Evolutionary conservation across 1,140 invertebrate genomes (phyloP), one percentile per base, ranked within the genome.

Genomic region (Elymnias hypermnestra): DNA sequence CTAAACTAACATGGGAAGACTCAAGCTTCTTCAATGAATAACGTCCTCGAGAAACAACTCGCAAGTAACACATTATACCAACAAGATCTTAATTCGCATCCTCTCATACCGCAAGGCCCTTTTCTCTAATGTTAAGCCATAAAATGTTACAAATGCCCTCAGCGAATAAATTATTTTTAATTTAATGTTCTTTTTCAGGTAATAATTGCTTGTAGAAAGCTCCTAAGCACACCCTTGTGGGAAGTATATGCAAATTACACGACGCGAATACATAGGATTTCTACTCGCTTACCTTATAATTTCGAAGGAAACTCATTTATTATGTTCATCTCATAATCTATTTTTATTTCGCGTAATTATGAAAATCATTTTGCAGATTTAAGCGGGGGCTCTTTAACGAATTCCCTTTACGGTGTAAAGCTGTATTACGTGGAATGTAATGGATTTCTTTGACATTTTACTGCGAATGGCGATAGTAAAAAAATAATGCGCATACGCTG

Each of bases 401-500:
- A 40, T 26, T 10, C 5, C 6, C 21, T 41, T 29, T 12, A 23
- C 25, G 25, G 29, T 33, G 35, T 31, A 44, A 10, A 44, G 19
- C 23, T 44, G 21, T 31, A 17, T 26, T 10, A 23, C 22, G 17
- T 36, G 38, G 17, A 33, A 31, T 38, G 14, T 48, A 35, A 46
- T 29, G 36, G 12, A 22, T 53, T 56, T 37, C 38, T 22, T 21
- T 44, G 47, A 38, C 19, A 40, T 62, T 66, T 64, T 62, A 66
- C 44, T 45, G 42, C 48, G 60, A 72, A 66, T 60, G 56, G 38
- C 40, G 58, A 46, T 49, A 70, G 46, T 66, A 72, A 72, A 72
- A 68, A 73, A 68, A 68, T 63, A 76, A 46, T 69, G 61, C 63
- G 62, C 61, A 59, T 39, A 66, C 61, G 57, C 58, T 31, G 52